These are phyloP conservation scores for Chelonia mydas DNA, from an alignment of 2,797 vertebrate genomes.

Conservation along the genomic window DNA sequence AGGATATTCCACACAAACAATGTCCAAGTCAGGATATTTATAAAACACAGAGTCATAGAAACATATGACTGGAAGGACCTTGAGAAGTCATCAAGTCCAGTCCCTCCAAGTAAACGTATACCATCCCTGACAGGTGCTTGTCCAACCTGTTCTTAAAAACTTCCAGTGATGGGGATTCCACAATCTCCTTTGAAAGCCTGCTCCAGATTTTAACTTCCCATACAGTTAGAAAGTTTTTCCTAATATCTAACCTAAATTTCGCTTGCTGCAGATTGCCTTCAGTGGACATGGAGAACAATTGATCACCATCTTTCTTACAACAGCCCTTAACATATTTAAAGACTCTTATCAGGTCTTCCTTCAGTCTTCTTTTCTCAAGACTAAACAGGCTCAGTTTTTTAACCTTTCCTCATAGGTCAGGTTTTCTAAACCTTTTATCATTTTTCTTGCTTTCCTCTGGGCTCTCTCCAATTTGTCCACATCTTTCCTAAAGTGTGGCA, in stretches of 20 bases:
- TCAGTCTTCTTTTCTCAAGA: background rate
- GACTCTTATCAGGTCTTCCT: background rate
- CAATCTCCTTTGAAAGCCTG: background rate
- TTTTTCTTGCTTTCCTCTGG: background rate
- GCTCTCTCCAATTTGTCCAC: background rate
- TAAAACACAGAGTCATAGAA: background rate
- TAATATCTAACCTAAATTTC: background rate
- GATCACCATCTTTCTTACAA: background rate
- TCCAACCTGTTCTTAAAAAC: background rate
- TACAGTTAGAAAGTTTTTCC: background rate
- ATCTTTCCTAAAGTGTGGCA: background rate
- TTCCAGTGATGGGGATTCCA: background rate
- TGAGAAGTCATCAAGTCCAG: background rate
- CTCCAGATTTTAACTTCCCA: background rate
- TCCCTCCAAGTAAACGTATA: background rate
- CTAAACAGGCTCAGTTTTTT: background rate
- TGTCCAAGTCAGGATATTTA: conserved; percentile 35
- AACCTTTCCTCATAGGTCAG: background rate
- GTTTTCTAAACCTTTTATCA: background rate
- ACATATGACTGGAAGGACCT: background rate
- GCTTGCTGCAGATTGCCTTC: background rate
- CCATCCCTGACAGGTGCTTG: background rate
- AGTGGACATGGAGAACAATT: background rate
- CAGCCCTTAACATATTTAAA: background rate
- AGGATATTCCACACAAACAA: conserved; percentile 17